Evolutionary conservation across 1,140 invertebrate genomes (phyloP).

Genomic region (Drosophila nikananu): DNA sequence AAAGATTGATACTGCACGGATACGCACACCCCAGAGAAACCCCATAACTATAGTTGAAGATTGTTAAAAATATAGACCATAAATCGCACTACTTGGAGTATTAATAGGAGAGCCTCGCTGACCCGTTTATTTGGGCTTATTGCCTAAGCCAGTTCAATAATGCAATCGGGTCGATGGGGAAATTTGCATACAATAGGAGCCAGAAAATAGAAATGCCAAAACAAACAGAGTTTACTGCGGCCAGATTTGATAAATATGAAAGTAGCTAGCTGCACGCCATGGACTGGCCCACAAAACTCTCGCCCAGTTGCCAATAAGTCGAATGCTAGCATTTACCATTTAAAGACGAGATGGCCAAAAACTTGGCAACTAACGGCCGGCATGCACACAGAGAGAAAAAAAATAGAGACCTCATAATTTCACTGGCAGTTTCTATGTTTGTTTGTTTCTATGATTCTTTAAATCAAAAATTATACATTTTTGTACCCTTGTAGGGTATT

Average conservation of each 20-base stretch:
- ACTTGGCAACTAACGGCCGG: conserved; percentile 51
- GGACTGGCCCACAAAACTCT: conserved; percentile 37
- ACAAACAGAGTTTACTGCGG: conserved; percentile 17
- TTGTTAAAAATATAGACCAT: conserved; percentile 33
- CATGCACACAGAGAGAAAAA: conserved; percentile 9
- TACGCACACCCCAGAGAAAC: conserved; percentile 6
- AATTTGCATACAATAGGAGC: conserved; percentile 55
- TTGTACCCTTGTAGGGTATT: too few relatives aligned
- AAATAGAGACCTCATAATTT: not conserved
- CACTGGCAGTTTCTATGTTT: not conserved
- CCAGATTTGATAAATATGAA: conserved; percentile 66
- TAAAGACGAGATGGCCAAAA: conserved; percentile 59
- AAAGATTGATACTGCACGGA: conserved; percentile 30
- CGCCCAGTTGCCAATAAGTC: conserved; percentile 64
- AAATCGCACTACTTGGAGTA: conserved; percentile 6
- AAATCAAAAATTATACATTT: not conserved
- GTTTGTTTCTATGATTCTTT: not conserved
- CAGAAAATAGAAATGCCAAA: conserved; percentile 21
- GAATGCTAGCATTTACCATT: conserved; percentile 64
- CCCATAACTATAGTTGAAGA: conserved; percentile 28
- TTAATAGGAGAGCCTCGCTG: conserved; percentile 23
- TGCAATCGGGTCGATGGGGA: conserved; percentile 2
- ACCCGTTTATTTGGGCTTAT: conserved; percentile 2
- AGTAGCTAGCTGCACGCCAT: conserved; percentile 40
- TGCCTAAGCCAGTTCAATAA: conserved; percentile 4